Conservation (phyloP, 2,888 invertebrate species). For the Ernsta delagoae region DNA sequence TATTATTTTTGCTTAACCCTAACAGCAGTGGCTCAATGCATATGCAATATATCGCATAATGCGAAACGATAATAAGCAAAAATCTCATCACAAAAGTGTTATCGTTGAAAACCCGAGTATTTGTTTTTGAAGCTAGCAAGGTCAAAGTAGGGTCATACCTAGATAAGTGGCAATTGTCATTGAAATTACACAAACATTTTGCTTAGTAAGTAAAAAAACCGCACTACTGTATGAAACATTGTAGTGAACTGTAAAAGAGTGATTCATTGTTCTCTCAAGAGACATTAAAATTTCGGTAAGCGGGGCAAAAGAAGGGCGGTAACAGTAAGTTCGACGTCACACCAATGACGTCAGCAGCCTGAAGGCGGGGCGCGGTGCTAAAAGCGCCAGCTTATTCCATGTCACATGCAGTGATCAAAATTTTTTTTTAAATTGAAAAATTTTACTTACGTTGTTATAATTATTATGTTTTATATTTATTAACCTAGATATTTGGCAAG, state of each 20-base stretch:
- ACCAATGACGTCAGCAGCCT: conserved; percentile 69
- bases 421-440: not conserved
- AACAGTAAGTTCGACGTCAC: conserved; percentile 73
- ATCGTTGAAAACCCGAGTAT: too few species aligned
- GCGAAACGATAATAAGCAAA: too few species aligned
- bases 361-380: conserved; percentile 53
- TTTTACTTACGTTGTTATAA: not conserved
- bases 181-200: not conserved
- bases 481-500: too few species aligned
- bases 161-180: too few species aligned
- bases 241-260: conserved; percentile 15
- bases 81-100: too few species aligned
- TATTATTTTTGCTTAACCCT: too few species aligned
- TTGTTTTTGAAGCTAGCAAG: too few species aligned
- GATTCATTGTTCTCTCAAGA: conserved; percentile 35
- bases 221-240: not conserved
- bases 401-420: not conserved
- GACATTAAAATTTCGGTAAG: conserved; percentile 54
- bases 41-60: too few species aligned
- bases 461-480: too few species aligned
- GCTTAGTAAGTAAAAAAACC: not conserved
- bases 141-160: too few species aligned
- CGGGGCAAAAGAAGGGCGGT: conserved; percentile 55
- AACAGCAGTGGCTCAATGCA: too few species aligned
- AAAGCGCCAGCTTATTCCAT: not conserved